A percentile compares a stretch with the other conserved stretches of the same genome.
phyloP scores from a whole-genome alignment of 2,113 vertebrate genomes.

The Hystrix brachyura region DNA sequence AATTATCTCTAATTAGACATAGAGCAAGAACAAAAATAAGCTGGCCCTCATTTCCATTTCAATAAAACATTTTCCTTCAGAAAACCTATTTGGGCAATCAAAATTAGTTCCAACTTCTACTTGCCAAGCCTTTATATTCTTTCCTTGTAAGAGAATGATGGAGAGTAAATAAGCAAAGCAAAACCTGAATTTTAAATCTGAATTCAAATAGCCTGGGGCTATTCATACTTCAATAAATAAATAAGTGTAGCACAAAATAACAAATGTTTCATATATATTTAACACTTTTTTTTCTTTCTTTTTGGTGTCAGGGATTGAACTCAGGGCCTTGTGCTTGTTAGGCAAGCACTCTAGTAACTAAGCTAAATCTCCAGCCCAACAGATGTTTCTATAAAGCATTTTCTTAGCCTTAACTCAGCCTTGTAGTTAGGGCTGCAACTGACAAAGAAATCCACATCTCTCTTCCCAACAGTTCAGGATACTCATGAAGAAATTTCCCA shows the following conservation, averaged over 20 bases:
- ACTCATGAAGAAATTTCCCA: slow-evolving; percentile 67
- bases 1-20: slow-evolving; percentile 32
- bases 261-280: slow-evolving; percentile 16
- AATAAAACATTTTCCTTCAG: slow-evolving; percentile 32
- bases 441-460: slow-evolving; percentile 53
- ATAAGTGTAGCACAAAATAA: neutral
- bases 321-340: no score
- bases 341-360: no score
- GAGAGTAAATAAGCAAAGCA: slow-evolving; percentile 42
- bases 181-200: slow-evolving; percentile 62
- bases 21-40: slow-evolving; percentile 54
- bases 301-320: no score
- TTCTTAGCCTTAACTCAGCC: slow-evolving; percentile 50
- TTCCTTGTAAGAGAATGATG: slow-evolving; percentile 32
- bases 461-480: neutral
- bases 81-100: slow-evolving; percentile 54
- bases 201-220: slow-evolving; percentile 55
- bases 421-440: neutral
- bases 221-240: slow-evolving; percentile 42
- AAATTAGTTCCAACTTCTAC: slow-evolving; percentile 66
- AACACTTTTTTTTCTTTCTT: neutral
- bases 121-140: neutral
- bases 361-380: no score
- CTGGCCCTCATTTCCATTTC: slow-evolving; percentile 23
- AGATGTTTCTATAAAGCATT: slow-evolving; percentile 36